Evolutionary conservation across 2,888 invertebrate species (phyloP), one percentile per base, ranked within the genome.

Genomic region (Protodeltote pygarga): DNA sequence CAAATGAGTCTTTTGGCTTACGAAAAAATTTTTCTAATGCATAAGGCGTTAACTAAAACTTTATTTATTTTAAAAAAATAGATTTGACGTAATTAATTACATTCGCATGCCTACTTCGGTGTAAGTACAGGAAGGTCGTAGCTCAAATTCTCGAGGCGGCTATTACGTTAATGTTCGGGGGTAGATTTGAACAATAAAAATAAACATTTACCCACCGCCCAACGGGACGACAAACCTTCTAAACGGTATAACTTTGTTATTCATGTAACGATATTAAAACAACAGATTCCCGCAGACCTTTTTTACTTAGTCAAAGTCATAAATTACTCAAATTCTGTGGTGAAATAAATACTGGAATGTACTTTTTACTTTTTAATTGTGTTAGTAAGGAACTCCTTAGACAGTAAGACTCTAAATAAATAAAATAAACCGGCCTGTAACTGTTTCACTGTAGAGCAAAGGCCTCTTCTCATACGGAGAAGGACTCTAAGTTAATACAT

Each of bases 181-280:
- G 84, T 79, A 77, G 79, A 81, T 84, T 83, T 79, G 71, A 71
- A 79, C 86, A 85, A 84, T 87, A 87, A 88, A 89, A 85, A 87
- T 83, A 86, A 89, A 87, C 81, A 85, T 78, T 82, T 81, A 73
- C 75, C 69, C 75, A 70, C 75, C 73, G 76, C 65, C 74, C 65
- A 66, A 64, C 62, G 79, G 75, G 77, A 77, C 75, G 64, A 75
- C 75, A 65, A 53, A 83, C 84, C 77, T 83, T 77, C 73, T 75
- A 80, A 87, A 84, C 78, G 80, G 74, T 75, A 59, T 50, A 78
- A 85, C 80, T 85, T 83, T 73, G 79, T 79, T 79, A 77, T 77
- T 83, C 80, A 75, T 81, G 81, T 78, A 68, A 72, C 73, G 69
- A 71, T 77, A 80, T 78, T 76, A 80, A 78, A 77, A 79, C 75